phyloP scores from a whole-genome alignment of 2,888 invertebrate species.

The Cancer borealis region DNA sequence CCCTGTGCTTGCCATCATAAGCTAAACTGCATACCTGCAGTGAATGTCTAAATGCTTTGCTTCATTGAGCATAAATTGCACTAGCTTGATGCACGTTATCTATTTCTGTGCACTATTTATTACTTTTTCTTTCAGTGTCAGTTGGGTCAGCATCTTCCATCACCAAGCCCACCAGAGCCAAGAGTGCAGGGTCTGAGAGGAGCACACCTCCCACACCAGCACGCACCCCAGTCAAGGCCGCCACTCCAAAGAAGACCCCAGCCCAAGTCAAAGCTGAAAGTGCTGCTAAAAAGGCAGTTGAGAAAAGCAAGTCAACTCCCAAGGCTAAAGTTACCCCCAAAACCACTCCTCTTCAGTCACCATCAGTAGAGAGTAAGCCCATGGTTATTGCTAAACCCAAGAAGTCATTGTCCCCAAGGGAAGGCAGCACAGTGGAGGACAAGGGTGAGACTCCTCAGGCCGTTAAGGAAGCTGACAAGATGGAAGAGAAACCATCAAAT shows the following conservation, averaged over 20 bases:
- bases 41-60: neutral
- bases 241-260: conserved; percentile 76
- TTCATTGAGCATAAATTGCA: neutral
- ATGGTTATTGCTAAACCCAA: conserved; percentile 71
- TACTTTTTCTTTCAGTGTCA: conserved; percentile 62
- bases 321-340: conserved; percentile 79
- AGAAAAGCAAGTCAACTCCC: conserved; percentile 68
- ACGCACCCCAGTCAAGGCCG: conserved; percentile 66
- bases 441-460: neutral
- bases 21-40: conserved; percentile 30
- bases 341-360: conserved; percentile 84
- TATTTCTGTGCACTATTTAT: conserved; percentile 10
- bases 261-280: conserved; percentile 77
- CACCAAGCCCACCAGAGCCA: conserved; percentile 70
- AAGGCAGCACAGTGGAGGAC: conserved; percentile 55
- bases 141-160: conserved; percentile 56
- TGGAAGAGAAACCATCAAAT: neutral
- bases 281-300: conserved; percentile 75
- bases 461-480: conserved; percentile 26
- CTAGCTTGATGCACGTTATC: neutral
- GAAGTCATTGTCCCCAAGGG: conserved; percentile 76
- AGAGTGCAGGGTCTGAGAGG: conserved; percentile 75
- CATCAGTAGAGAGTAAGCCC: conserved; percentile 81
- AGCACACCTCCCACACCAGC: conserved; percentile 77
- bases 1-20: conserved; percentile 30